Base-by-base conservation (phyloP, 1,140 invertebrate species). In the Hyles vespertilio region DNA sequence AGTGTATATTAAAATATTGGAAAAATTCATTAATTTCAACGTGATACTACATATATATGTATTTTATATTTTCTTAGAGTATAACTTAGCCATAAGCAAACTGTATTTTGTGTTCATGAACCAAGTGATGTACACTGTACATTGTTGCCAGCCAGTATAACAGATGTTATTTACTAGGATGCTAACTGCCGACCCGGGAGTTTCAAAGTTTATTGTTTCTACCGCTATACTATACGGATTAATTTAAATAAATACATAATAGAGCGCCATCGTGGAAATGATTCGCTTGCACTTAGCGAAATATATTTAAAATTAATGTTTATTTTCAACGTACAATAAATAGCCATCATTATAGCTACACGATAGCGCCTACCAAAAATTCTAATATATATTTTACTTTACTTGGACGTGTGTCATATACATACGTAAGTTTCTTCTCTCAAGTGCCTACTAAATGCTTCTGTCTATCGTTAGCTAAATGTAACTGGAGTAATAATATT, bases 101-200 rank as follows among this genome's bases (percentile, higher is more conserved):
- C 71, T 65, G 69, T 77, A 71, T 78, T 82, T 82, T 83, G 82
- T 85, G 82, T 85, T 85, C 82, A 83, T 75, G 45, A 52, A 77
- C 62, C 58, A 70, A 78, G 80, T 81, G 76, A 81, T 83, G 71
- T 72, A 70, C 59, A 22, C 22, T 22, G 22, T 12, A 11, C 3
- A 48, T 6, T 48, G 12, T 11, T 48, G 22, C 5, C n/a, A 48
- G 5, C n/a, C n/a, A 1, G 47, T 22, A 34, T 10, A 51, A 51
- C 34, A 51, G 34, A 51, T 51, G 32, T 50, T 50, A 50, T 50
- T 50, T 50, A 50, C 12, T 47, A 22, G 10, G 22, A 47, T 11
- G 3, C 12, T n/a, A 47, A 47, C 12, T 11, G 10, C 12, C 10
- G 10, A 47, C 5, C 12, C 5, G 48, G 12, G 32, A 34, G 50